Evolutionary conservation across 2,113 vertebrate species (phyloP), one percentile per base, ranked within the genome.

Genomic region (Macroglossus sobrinus): DNA sequence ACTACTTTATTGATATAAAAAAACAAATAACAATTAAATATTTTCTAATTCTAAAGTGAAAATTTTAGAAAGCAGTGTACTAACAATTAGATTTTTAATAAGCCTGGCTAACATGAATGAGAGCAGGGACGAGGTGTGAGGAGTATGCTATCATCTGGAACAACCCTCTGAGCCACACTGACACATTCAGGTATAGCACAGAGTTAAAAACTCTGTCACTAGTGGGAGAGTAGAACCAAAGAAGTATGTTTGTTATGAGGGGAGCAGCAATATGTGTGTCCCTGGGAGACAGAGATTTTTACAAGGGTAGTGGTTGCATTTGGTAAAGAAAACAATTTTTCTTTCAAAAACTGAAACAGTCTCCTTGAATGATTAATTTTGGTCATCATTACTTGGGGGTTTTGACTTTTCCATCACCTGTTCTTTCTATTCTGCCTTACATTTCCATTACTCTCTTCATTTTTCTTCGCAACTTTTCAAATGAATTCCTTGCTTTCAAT

Each of bases 391-490:
- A 66, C 12, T 50, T 71, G 47, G 80, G 57, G 11, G 5, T 63
- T 89, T 11, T 19, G n/a, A 85, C 7, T 85, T 92, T 93, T 84
- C 16, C 4, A 78, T 78, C 30, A 47, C 10, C 55, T 74, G 12
- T 4, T 88, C 30, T 84, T 97, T 96, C 38, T 89, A 30, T 14
- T 93, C 30, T 63, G 68, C 18, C 14, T 43, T 79, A 4, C 57
- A 14, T 78, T 94, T 93, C 18, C n/a, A 88, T 88, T 71, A 79
- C 7, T 45, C 5, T 63, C 35, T 84, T 84, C 18, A 33, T 63
- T 94, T 91, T 90, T 96, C 74, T 78, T 89, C n/a, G 57, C 43
- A 75, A 86, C 69, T 92, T 96, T 97, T 95, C 61, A 92, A 71
- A 87, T 95, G 88, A 95, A 94, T 89, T 79, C 7, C 63, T 71